Conservation (phyloP, 2,888 invertebrate genomes). For the Erebia epiphron region DNA sequence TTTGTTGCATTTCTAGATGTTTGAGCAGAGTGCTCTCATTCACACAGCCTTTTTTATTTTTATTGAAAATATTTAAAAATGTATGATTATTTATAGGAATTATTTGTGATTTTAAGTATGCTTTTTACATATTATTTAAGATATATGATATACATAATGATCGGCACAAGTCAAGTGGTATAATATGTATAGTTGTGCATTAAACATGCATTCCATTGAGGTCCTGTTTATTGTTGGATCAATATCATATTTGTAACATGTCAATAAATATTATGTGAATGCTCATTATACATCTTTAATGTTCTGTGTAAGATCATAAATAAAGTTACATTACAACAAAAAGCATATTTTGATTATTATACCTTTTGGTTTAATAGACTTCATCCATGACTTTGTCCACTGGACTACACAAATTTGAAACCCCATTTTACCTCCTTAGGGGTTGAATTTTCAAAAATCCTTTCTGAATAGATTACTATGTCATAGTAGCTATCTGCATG, state of each 20-base stretch:
- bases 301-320: constrained; percentile 80
- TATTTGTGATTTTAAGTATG: constrained; percentile 61
- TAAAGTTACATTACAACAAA: constrained; percentile 66
- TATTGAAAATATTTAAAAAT: constrained; percentile 60
- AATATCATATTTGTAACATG: constrained; percentile 70
- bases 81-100: constrained; percentile 65
- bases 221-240: constrained; percentile 66
- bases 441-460: no score
- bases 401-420: no score
- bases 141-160: constrained; percentile 64
- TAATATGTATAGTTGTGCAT: constrained; percentile 53
- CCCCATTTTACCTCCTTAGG: no score
- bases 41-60: constrained; percentile 56
- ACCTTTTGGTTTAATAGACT: neutral
- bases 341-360: neutral
- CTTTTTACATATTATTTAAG: constrained; percentile 71
- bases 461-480: no score
- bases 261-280: constrained; percentile 73
- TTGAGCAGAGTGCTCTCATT: constrained; percentile 56
- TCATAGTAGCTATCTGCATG: no score
- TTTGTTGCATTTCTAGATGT: constrained; percentile 64
- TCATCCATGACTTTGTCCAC: no score
- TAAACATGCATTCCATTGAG: constrained; percentile 75
- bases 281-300: constrained; percentile 74
- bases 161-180: constrained; percentile 70